phyloP scores from a whole-genome alignment of 2,888 invertebrate genomes.

The Lepidocyrtinus sp. region DNA sequence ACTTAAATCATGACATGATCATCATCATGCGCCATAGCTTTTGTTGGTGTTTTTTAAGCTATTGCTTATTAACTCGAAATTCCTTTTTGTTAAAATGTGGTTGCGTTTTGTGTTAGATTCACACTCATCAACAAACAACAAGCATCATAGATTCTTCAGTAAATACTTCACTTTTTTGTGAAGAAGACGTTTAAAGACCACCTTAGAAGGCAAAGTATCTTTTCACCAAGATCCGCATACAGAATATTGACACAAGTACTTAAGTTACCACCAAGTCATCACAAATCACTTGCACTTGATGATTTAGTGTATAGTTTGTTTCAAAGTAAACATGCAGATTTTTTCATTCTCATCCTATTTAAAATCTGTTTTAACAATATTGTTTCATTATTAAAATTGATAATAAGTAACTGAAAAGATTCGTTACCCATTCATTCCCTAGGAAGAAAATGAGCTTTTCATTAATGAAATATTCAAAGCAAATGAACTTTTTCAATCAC shows the following conservation, averaged over 20 bases:
- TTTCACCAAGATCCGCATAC: conserved; percentile 38
- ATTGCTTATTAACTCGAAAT: conserved; percentile 17
- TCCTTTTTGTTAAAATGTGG: not conserved
- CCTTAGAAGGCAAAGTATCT: conserved; percentile 30
- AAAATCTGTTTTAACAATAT: too few species aligned
- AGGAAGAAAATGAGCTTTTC: too few species aligned
- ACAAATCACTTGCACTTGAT: conserved; percentile 40
- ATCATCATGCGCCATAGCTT: conserved; percentile 38
- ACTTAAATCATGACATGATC: conserved; percentile 65
- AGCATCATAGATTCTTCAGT: not conserved
- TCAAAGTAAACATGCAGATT: too few species aligned
- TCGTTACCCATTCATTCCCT: too few species aligned
- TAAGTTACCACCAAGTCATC: conserved; percentile 51
- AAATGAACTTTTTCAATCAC: too few species aligned
- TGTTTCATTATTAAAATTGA: too few species aligned
- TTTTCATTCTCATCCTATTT: too few species aligned
- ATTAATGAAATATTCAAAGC: too few species aligned
- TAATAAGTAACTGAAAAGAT: too few species aligned
- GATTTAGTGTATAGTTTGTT: too few species aligned
- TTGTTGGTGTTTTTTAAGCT: conserved; percentile 22
- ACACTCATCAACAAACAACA: conserved; percentile 29
- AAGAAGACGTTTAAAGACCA: conserved; percentile 38
- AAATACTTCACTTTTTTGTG: conserved; percentile 27
- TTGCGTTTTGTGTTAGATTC: conserved; percentile 24
- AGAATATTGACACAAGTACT: not conserved